Evolutionary conservation across 2,797 vertebrate species (phyloP).

Genomic region (Cyprinodon diabolis): DNA sequence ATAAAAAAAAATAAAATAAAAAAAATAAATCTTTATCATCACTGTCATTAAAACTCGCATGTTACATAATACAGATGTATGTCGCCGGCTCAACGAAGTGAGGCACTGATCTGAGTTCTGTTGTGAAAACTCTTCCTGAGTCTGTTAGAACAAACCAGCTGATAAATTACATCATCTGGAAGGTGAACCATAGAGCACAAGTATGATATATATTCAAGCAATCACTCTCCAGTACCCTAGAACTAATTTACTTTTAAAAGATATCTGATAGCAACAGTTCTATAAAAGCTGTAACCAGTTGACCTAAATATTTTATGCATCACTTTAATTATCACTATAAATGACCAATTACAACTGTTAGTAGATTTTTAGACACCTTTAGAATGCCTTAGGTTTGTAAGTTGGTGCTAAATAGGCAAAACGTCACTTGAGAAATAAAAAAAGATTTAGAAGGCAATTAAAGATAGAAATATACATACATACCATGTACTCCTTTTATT

Average conservation of each 20-base stretch:
- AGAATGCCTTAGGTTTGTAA: not conserved
- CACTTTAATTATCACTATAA: not conserved
- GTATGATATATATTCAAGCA: not conserved
- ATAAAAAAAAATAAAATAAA: not conserved
- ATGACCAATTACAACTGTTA: not conserved
- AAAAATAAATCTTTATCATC: not conserved
- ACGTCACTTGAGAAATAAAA: no score
- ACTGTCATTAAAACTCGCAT: not conserved
- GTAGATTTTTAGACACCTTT: not conserved
- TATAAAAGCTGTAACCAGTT: not conserved
- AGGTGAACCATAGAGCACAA: not conserved
- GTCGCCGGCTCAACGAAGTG: not conserved
- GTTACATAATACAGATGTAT: not conserved
- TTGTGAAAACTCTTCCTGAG: not conserved
- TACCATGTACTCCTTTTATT: no score
- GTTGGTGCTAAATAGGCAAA: no score
- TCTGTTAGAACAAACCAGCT: not conserved
- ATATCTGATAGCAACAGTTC: not conserved
- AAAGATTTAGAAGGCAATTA: no score
- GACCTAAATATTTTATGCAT: not conserved
- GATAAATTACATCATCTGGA: conserved; percentile 22
- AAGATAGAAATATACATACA: no score
- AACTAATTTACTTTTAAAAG: not conserved
- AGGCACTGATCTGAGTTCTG: not conserved
- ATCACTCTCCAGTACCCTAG: not conserved